Conservation (phyloP, 2,113 vertebrate species). For the Chaetodon trifascialis region DNA sequence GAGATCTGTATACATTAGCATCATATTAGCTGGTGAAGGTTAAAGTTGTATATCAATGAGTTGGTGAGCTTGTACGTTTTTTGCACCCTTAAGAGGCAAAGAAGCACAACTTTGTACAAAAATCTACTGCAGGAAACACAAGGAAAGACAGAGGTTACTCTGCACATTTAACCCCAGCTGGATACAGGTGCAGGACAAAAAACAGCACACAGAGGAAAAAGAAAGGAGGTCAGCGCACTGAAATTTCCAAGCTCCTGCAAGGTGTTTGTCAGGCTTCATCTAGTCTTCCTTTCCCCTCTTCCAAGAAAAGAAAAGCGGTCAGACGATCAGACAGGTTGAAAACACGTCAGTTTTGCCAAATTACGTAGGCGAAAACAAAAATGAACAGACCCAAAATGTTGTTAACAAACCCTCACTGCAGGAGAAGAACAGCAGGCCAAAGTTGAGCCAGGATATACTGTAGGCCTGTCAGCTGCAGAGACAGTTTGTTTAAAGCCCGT, state of each 20-base stretch:
- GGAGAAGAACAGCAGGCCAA: neutral
- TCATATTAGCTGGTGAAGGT: neutral
- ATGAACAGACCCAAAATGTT: neutral
- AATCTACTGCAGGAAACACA: neutral
- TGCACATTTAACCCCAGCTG: neutral
- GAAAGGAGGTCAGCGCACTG: neutral
- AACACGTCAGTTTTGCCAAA: neutral
- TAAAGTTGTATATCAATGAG: neutral
- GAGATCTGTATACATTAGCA: neutral
- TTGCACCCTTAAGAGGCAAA: too few species aligned
- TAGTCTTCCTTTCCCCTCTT: neutral
- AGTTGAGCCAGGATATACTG: neutral
- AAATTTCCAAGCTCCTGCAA: neutral
- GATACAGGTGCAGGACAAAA: neutral
- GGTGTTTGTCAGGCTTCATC: neutral
- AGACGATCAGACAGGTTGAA: neutral
- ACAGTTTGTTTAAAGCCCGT: neutral
- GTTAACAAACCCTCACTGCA: neutral
- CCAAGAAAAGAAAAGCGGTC: neutral
- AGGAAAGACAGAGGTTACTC: neutral
- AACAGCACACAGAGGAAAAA: neutral
- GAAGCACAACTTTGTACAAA: too few species aligned
- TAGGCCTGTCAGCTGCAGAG: neutral
- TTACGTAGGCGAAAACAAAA: neutral
- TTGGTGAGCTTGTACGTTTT: neutral